Conservation (phyloP, 2,888 invertebrate genomes). For the Amphipoea lucens region DNA sequence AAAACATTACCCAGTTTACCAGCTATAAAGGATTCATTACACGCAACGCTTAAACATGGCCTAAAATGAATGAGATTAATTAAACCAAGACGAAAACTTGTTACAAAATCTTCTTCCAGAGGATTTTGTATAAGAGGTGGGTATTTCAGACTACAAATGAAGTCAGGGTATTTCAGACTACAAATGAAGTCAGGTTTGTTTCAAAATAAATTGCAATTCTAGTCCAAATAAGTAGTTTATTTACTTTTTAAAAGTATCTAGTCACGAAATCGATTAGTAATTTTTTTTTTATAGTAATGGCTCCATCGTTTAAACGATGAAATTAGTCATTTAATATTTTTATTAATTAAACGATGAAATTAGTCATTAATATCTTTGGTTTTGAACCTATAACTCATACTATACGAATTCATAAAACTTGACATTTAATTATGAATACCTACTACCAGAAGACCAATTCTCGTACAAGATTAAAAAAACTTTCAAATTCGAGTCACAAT, state of each 20-base stretch:
- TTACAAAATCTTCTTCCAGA: background rate
- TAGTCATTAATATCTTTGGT: no score
- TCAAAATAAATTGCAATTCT: background rate
- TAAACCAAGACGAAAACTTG: background rate
- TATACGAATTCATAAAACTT: background rate
- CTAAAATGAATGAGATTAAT: conserved; percentile 27
- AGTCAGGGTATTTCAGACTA: background rate
- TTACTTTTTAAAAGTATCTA: background rate
- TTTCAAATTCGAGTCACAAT: background rate
- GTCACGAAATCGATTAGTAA: background rate
- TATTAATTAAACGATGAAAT: no score
- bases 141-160: background rate
- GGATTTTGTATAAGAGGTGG: no score
- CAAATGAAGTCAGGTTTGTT: background rate
- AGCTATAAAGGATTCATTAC: background rate
- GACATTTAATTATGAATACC: background rate
- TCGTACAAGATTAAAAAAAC: background rate
- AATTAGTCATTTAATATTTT: no score
- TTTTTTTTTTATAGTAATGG: no score
- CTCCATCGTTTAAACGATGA: no score
- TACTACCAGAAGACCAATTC: background rate
- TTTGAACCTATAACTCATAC: background rate
- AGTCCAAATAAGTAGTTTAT: no score
- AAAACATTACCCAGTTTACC: background rate
- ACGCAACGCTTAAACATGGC: background rate